Conservation (phyloP, 2,888 invertebrate genomes). For the Myathropa florea region DNA sequence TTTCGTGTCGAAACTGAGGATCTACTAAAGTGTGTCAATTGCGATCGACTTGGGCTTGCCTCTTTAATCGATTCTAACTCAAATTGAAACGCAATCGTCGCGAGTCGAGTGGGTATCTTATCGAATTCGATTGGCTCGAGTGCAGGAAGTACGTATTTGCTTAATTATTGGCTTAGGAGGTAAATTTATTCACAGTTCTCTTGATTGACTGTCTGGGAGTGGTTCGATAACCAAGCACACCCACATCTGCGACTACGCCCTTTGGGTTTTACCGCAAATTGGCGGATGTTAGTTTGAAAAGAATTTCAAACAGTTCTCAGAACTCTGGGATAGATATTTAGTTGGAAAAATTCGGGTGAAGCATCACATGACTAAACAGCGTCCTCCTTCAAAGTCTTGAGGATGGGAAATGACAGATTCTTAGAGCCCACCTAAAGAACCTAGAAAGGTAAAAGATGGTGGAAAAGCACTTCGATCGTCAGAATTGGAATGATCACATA, state of each 20-base stretch:
- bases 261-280: background rate
- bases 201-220: background rate
- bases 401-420: no score
- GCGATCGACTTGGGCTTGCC: background rate
- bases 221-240: background rate
- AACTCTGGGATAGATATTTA: no score
- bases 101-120: background rate
- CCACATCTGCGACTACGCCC: background rate
- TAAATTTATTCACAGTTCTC: background rate
- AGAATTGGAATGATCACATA: no score
- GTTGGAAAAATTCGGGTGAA: no score
- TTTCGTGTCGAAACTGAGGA: constrained; percentile 14
- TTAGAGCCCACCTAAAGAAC: no score
- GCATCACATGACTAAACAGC: no score
- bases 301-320: background rate
- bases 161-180: background rate
- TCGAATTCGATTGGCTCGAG: background rate
- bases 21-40: background rate
- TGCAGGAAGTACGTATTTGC: background rate
- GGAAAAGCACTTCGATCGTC: no score
- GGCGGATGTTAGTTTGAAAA: background rate
- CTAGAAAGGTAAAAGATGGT: no score
- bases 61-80: background rate
- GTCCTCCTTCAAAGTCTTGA: no score
- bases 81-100: background rate